Evolutionary conservation across 2,888 invertebrate species (phyloP), one percentile per base, ranked within the genome.

Genomic region (Dichetophora obliterata): DNA sequence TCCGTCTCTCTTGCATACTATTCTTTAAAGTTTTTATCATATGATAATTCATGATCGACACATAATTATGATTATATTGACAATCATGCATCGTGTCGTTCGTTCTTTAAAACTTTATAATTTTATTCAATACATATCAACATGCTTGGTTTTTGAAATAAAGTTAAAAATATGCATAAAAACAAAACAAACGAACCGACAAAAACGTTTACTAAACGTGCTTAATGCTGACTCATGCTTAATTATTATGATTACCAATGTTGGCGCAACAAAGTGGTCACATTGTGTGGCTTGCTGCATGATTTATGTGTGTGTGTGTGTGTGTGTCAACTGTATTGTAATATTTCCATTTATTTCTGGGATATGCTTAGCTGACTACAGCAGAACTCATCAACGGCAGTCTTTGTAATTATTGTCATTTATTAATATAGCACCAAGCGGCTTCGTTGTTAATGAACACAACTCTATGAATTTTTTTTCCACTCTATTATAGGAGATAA

Each of bases 261-360:
- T 50, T 50, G 50, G 27, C 27, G 27, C 66, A 74, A 77, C 77
- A 82, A 82, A 84, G 83, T 81, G 74, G 75, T 74, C 66, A 34
- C 66, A 66, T 66, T 66, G 66, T 66, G 66, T 65, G 65, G 65
- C 37, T n/a, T 19, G n/a, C 19, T 37, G n/a, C 24, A 27, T 59
- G 19, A 14, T 19, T 5, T 8, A 8, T 22, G 22, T 59, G 8
- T 43, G 14, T 43, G 37, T 37, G 1, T 43, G 43, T 43, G 43
- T 43, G 43, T 43, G 43, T 43, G 11, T 43, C 11, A 43, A 43
- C 43, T 43, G 43, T 43, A 43, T 43, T 22, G 54, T 54, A 22
- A 54, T 24, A 14, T 8, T 22, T 27, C 24, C 57, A 14, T 59
- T 22, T 22, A 59, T n/a, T 19, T 24, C 19, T 11, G 8, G 19